Evolutionary conservation across 2,888 invertebrate species (phyloP), one percentile per base, ranked within the genome.

Genomic region (Catocala sponsa): DNA sequence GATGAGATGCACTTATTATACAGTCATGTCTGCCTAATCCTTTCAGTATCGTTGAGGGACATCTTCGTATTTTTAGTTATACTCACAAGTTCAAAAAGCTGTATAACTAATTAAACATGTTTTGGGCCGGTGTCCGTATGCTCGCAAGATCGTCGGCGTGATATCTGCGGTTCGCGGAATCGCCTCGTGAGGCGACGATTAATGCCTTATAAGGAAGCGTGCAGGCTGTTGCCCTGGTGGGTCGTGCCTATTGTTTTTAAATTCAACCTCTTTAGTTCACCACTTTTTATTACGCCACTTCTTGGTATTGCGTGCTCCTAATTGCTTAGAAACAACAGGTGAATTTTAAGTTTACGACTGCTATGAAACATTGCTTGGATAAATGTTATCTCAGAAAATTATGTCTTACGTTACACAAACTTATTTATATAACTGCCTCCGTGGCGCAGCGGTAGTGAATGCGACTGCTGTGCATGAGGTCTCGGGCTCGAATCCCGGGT

Each of bases 151-250:
- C 52, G 70, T 65, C 68, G 68, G 68, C 68, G 67, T 59, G 84
- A 80, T 83, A 84, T 73, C 74, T 67, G 48, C 48, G 4, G 55
- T 65, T 83, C 84, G 76, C 71, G 68, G 83, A 83, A 84, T 63
- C 68, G 60, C 54, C 68, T 68, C 61, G 63, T 67, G 72, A 79
- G 77, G 78, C 79, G 81, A 69, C 84, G 79, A 81, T 83, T 83
- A 82, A 78, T 72, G 66, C 82, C 82, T 79, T 82, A 67, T 76
- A 79, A 55, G 78, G 81, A 56, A 67, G 61, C 50, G 59, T 46
- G 51, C 56, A 65, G 73, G 73, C 72, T 79, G 74, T 74, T 76
- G 79, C 78, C 78, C 82, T 76, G 76, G 65, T 70, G 59, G 58
- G 67, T 69, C 70, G 63, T 73, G 67, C 63, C 61, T 70, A 78